Evolutionary conservation across 2,113 vertebrate species (phyloP).

Genomic region (Pluvianellus socialis): DNA sequence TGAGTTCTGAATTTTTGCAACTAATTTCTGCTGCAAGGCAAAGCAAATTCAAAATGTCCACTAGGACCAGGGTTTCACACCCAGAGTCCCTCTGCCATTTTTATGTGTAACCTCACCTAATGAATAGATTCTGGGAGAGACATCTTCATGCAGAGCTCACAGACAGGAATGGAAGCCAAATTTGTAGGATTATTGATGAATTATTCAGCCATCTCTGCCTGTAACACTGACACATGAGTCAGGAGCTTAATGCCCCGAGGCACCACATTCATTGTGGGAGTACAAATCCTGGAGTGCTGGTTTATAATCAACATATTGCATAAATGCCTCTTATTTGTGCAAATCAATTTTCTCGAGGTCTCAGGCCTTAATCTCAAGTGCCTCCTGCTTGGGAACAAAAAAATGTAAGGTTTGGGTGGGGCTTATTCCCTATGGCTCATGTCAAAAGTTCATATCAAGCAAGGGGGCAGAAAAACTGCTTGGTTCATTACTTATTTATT

Average conservation of each 20-base stretch:
- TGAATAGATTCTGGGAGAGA: background rate
- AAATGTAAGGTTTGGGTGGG: background rate
- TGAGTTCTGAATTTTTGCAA: background rate
- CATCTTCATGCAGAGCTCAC: background rate
- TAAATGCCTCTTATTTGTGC: background rate
- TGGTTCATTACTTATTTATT: background rate
- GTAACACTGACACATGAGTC: background rate
- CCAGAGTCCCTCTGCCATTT: background rate
- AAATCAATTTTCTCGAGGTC: background rate
- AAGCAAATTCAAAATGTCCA: background rate
- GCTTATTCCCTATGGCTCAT: background rate
- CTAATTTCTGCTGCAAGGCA: background rate
- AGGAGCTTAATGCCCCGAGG: constrained; percentile 34
- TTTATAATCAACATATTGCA: background rate
- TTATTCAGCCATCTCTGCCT: constrained; percentile 46
- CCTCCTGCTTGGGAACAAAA: background rate
- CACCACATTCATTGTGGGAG: background rate
- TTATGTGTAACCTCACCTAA: background rate
- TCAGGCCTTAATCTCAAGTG: background rate
- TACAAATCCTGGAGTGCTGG: background rate
- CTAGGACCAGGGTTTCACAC: background rate
- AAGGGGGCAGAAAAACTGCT: background rate
- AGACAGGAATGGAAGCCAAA: background rate
- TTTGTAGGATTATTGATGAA: constrained; percentile 33
- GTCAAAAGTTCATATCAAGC: background rate